phyloP scores from a whole-genome alignment of 2,113 vertebrate genomes.

The Brevimyrus niger region DNA sequence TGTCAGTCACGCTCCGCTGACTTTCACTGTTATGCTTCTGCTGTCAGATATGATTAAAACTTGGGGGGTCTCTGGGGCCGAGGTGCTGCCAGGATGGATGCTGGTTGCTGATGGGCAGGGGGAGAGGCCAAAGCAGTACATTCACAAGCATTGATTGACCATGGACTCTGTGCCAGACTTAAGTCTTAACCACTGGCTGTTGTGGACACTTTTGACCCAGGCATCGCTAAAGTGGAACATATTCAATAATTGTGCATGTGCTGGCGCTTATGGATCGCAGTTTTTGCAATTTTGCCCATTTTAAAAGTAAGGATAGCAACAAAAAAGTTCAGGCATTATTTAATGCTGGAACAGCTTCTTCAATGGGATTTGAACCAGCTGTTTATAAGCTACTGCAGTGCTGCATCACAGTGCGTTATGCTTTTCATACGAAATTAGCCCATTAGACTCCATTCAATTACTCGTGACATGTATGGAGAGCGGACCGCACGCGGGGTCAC shows the following conservation, averaged over 20 bases:
- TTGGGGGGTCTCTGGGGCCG: constrained; percentile 11
- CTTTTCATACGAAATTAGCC: neutral
- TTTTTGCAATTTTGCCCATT: neutral
- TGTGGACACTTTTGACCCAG: neutral
- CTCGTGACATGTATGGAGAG: neutral
- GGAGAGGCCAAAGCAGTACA: too few relatives aligned
- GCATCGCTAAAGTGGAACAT: neutral
- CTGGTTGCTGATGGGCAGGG: neutral
- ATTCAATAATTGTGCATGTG: neutral
- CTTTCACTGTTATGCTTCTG: constrained; percentile 41
- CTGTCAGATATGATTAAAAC: constrained; percentile 40
- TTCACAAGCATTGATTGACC: neutral
- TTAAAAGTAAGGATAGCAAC: neutral
- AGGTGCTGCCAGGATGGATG: neutral
- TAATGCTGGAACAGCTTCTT: neutral
- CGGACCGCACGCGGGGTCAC: neutral
- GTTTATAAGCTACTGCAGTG: neutral
- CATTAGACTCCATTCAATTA: neutral
- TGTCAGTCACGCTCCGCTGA: constrained; percentile 32
- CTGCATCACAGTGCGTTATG: neutral
- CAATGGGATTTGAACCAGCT: neutral
- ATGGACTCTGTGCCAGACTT: neutral
- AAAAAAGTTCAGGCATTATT: neutral
- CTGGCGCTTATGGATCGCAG: neutral
- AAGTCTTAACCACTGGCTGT: neutral